Percentiles rank a stretch among this genome's conserved stretches.
These are phyloP conservation scores for Tringa solitaria DNA, from an alignment of 2,113 vertebrate species.

Conservation along the genomic window DNA sequence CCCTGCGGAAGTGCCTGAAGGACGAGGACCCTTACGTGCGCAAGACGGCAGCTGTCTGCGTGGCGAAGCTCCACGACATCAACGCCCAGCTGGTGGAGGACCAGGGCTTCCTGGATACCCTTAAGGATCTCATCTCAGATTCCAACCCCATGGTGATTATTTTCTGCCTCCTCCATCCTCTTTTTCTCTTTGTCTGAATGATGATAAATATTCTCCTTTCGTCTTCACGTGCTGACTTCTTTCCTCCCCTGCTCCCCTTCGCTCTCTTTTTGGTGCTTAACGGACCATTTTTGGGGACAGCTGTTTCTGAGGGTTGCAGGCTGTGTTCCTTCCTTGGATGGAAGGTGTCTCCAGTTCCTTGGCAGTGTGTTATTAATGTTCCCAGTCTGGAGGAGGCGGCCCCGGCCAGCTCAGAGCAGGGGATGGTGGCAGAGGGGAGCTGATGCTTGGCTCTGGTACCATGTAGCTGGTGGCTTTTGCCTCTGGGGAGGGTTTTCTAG, in stretches of 20 bases:
- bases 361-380: background rate
- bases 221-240: fast-evolving
- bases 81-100: constrained; percentile 97
- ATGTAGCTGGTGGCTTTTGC: background rate
- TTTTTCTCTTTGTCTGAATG: fast-evolving
- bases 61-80: constrained; percentile 97
- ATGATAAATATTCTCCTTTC: background rate
- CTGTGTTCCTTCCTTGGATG: background rate
- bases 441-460: background rate
- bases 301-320: background rate
- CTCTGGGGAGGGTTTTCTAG: background rate
- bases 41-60: constrained; percentile 94
- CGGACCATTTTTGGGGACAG: fast-evolving
- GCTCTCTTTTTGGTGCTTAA: background rate
- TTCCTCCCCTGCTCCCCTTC: background rate
- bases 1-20: constrained; percentile 94
- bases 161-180: background rate
- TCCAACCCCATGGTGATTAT: constrained; percentile 94
- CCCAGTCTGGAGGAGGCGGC: background rate
- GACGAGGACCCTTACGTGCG: constrained; percentile 97
- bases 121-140: constrained; percentile 98
- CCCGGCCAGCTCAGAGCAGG: fast-evolving
- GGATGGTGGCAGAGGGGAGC: background rate
- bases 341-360: background rate
- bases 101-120: constrained; percentile 96